A percentile compares a stretch with the other conserved stretches of the same genome.
These are phyloP conservation scores for Myrmecobius fasciatus DNA, from an alignment of 2,113 vertebrate species.

Conservation along the genomic window DNA sequence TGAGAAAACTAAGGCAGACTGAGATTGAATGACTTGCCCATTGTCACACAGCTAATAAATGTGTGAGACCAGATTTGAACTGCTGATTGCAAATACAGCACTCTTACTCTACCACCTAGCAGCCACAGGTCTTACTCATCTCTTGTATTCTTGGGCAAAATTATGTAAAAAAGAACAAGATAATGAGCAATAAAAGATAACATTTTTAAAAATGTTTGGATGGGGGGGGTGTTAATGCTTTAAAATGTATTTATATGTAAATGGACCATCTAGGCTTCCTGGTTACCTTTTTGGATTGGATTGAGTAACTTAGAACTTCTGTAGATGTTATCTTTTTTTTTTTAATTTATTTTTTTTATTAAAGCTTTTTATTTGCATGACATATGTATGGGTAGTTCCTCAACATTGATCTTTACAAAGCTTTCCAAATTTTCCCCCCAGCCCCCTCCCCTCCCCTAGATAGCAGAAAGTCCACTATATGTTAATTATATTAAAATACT, in stretches of 20 bases:
- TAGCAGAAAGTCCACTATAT: too few relatives aligned
- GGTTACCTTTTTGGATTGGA: neutral
- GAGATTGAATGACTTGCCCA: neutral
- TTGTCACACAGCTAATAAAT: neutral
- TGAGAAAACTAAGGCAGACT: neutral
- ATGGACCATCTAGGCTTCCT: neutral
- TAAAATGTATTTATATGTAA: constrained; percentile 7
- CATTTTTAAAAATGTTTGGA: neutral
- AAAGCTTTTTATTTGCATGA: too few relatives aligned
- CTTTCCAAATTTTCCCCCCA: too few relatives aligned
- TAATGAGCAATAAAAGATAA: neutral
- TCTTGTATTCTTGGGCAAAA: neutral
- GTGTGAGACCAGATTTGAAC: neutral
- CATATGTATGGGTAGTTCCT: too few relatives aligned
- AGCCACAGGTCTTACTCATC: neutral
- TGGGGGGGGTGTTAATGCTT: neutral
- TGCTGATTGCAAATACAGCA: neutral
- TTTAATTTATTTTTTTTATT: too few relatives aligned
- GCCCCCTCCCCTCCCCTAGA: too few relatives aligned
- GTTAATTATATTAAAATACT: too few relatives aligned
- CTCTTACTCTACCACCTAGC: neutral
- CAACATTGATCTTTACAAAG: too few relatives aligned
- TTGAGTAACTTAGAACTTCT: neutral
- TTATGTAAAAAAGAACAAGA: neutral
- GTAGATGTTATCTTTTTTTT: neutral